These are phyloP conservation scores for Schlechtendalia chinensis DNA, from an alignment of 1,140 invertebrate species.

Conservation along the genomic window DNA sequence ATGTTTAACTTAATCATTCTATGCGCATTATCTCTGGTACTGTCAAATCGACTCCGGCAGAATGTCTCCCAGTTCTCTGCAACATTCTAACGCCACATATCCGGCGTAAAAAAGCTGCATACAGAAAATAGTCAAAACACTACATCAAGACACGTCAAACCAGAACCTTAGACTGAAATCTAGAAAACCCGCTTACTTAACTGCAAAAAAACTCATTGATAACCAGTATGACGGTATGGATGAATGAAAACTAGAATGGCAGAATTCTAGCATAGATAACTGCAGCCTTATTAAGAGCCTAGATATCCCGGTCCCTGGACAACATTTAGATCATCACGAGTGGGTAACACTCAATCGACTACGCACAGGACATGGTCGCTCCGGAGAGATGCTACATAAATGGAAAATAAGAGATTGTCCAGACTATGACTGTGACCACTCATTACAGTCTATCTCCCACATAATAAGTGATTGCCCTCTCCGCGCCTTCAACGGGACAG, in stretches of 20 bases:
- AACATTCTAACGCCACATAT: neutral
- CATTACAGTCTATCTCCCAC: neutral
- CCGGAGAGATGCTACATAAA: constrained; percentile 1
- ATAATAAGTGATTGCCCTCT: neutral
- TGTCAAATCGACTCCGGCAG: no score
- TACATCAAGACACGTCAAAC: no score
- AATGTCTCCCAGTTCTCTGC: neutral
- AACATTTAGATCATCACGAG: neutral
- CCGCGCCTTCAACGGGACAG: neutral
- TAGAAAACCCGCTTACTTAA: neutral
- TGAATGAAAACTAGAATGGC: neutral
- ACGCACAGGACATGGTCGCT: neutral
- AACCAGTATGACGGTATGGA: neutral
- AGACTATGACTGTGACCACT: neutral
- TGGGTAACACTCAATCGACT: neutral
- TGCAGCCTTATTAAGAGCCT: neutral
- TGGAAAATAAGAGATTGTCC: neutral
- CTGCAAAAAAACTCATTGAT: neutral
- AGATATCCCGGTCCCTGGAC: neutral
- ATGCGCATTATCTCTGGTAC: no score
- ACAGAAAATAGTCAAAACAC: constrained; percentile 9
- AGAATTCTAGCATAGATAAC: neutral
- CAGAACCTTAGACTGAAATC: neutral
- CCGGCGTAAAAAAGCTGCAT: neutral
- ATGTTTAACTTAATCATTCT: no score